A percentile compares a stretch with the other conserved stretches of the same genome.
These are phyloP conservation scores for Arion vulgaris DNA, from an alignment of 1,140 invertebrate genomes.

Conservation along the genomic window DNA sequence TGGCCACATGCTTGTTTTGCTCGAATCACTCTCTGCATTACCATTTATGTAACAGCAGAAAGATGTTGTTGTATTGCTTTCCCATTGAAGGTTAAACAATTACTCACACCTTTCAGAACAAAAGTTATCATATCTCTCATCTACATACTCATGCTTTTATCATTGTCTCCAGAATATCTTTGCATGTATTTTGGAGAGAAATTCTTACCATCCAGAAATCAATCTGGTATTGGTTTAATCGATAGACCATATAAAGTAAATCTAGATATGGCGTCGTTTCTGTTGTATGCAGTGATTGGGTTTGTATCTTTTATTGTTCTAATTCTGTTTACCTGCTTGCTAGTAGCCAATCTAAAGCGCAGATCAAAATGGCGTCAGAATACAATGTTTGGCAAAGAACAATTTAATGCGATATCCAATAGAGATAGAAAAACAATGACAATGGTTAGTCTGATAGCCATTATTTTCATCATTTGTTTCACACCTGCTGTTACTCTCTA, in stretches of 20 bases:
- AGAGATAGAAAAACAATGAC: not conserved
- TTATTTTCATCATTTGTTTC: not conserved
- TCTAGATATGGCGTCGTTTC: not conserved
- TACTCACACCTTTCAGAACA: not conserved
- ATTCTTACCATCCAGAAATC: not conserved
- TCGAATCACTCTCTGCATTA: constrained; percentile 1
- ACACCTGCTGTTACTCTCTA: not conserved
- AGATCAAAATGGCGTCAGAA: not conserved
- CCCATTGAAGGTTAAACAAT: constrained; percentile 1
- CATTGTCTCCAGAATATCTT: not conserved
- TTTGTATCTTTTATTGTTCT: not conserved
- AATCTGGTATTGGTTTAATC: constrained; percentile 6
- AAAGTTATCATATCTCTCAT: not conserved
- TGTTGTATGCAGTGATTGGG: not conserved
- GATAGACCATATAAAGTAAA: not conserved
- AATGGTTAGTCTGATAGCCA: not conserved
- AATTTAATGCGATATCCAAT: not conserved
- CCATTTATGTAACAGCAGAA: not conserved
- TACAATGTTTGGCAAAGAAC: not conserved
- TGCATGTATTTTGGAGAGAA: constrained; percentile 7
- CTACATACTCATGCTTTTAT: not conserved
- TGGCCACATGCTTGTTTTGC: not conserved
- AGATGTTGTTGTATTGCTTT: constrained; percentile 4
- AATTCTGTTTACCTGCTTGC: not conserved
- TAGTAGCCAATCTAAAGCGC: not conserved